Percentiles rank a stretch among this genome's conserved stretches.
Conservation (phyloP, 2,797 vertebrate genomes). For the Pterois miles region DNA sequence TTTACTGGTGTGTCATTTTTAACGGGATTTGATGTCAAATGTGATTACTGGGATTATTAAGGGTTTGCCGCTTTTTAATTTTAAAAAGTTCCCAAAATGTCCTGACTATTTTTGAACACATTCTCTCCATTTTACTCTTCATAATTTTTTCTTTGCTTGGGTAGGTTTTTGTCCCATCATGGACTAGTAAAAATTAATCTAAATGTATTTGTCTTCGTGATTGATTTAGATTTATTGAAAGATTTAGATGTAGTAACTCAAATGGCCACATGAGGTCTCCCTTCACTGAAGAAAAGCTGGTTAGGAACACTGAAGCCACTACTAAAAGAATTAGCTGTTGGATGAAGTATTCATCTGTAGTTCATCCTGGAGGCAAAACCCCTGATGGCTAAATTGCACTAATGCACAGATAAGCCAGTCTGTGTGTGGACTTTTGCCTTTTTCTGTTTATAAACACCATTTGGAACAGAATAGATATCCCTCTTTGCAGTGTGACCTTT, state of each 20-base stretch:
- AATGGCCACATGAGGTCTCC: slow-evolving; percentile 60
- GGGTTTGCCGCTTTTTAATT: not conserved
- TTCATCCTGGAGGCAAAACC: not conserved
- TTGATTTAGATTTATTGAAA: not conserved
- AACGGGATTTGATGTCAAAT: not conserved
- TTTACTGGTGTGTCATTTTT: not conserved
- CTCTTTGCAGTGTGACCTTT: slow-evolving; percentile 72
- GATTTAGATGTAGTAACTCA: slow-evolving; percentile 21
- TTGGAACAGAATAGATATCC: slow-evolving; percentile 53
- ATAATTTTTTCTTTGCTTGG: not conserved
- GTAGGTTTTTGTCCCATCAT: not conserved
- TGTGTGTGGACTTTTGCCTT: slow-evolving; percentile 13
- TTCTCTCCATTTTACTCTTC: not conserved
- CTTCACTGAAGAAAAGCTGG: slow-evolving; percentile 5
- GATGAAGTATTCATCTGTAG: not conserved
- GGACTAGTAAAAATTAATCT: not conserved
- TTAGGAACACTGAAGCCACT: not conserved
- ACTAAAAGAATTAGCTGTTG: not conserved
- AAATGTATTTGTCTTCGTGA: fast-evolving
- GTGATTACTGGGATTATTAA: not conserved
- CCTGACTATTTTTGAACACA: not conserved
- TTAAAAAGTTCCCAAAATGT: not conserved
- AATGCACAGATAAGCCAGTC: slow-evolving; percentile 9
- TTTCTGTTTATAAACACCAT: slow-evolving; percentile 63
- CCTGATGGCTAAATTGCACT: slow-evolving; percentile 7